Conservation (phyloP, 2,797 vertebrate genomes). For the Melanogrammus aeglefinus region DNA sequence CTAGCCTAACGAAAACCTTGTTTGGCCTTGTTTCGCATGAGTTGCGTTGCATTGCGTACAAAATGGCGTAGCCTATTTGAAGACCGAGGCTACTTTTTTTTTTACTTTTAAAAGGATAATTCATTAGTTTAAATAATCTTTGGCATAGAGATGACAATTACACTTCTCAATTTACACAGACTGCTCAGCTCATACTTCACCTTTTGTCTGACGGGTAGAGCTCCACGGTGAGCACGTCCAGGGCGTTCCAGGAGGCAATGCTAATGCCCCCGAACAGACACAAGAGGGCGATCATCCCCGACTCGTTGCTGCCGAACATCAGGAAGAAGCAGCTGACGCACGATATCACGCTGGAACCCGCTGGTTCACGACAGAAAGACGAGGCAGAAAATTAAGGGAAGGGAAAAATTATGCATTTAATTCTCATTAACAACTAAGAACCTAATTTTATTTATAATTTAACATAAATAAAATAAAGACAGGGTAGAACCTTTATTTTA, state of each 20-base stretch:
- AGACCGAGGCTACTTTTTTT: no score
- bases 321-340: slow-evolving; percentile 97
- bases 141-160: no score
- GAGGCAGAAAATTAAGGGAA: background rate
- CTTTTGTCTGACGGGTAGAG: slow-evolving; percentile 95
- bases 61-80: background rate
- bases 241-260: slow-evolving; percentile 94
- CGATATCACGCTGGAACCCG: slow-evolving; percentile 93
- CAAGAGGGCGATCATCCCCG: slow-evolving; percentile 94
- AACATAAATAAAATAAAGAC: background rate
- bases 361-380: slow-evolving; percentile 56
- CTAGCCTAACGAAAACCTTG: background rate
- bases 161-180: no score
- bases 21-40: background rate
- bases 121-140: no score
- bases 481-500: background rate
- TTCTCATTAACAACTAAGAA: background rate
- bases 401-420: background rate
- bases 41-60: background rate
- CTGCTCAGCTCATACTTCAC: slow-evolving; percentile 50
- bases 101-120: no score
- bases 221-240: slow-evolving; percentile 94
- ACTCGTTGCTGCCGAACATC: slow-evolving; percentile 94
- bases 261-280: slow-evolving; percentile 96
- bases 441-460: background rate